A percentile compares a stretch with the other conserved stretches of the same genome.
These are phyloP conservation scores for Lithosia quadra DNA, from an alignment of 2,888 invertebrate genomes.

Conservation along the genomic window DNA sequence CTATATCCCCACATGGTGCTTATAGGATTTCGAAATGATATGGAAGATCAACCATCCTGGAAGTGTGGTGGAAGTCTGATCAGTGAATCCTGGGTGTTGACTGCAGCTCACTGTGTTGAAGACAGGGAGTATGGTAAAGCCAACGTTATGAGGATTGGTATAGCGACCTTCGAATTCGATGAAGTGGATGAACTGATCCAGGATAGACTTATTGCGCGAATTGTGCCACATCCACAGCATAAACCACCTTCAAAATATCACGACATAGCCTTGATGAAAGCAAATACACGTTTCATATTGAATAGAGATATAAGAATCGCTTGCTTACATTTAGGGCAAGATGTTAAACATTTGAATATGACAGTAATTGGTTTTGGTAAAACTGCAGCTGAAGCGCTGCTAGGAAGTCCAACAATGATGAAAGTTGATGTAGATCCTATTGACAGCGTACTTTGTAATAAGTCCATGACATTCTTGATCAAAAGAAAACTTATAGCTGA, in stretches of 20 bases:
- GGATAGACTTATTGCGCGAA: slow-evolving; percentile 76
- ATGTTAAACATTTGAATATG: slow-evolving; percentile 63
- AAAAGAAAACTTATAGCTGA: slow-evolving; percentile 66
- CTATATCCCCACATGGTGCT: slow-evolving; percentile 89
- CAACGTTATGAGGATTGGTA: slow-evolving; percentile 83
- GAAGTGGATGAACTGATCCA: slow-evolving; percentile 83
- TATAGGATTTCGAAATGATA: slow-evolving; percentile 68
- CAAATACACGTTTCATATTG: slow-evolving; percentile 80
- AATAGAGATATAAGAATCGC: slow-evolving; percentile 87
- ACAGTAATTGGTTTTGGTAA: slow-evolving; percentile 90
- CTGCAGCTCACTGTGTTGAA: slow-evolving; percentile 80
- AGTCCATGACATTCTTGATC: slow-evolving; percentile 74
- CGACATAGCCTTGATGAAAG: slow-evolving; percentile 89
- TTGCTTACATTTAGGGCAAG: slow-evolving; percentile 81
- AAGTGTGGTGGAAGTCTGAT: slow-evolving; percentile 82
- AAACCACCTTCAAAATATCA: slow-evolving; percentile 86
- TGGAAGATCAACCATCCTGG: slow-evolving; percentile 61
- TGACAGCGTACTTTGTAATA: slow-evolving; percentile 68
- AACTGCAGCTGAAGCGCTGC: slow-evolving; percentile 73
- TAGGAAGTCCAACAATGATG: slow-evolving; percentile 81
- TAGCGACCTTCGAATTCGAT: slow-evolving; percentile 82
- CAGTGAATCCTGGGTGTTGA: slow-evolving; percentile 76
- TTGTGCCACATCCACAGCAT: slow-evolving; percentile 86
- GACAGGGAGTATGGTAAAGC: slow-evolving; percentile 82
- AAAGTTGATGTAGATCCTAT: slow-evolving; percentile 79